Evolutionary conservation across 2,888 invertebrate species (phyloP), one percentile per base, ranked within the genome.

Genomic region (Acanthacorydalis orientalis): DNA sequence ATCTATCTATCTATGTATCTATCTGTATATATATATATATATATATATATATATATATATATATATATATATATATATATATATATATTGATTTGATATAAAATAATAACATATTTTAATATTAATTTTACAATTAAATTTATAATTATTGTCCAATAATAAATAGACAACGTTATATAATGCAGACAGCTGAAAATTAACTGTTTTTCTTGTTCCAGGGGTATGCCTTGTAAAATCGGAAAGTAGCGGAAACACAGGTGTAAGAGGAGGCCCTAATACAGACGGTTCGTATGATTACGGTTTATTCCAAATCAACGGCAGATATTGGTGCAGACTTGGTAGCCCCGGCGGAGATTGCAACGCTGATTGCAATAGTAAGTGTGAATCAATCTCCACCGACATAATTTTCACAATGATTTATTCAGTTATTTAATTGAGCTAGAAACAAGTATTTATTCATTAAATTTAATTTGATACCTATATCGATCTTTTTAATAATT

Each of bases 241-340:
- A 55, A 74, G 74, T 51, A 59, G 63, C 0, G 59, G 68, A n/a
- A 64, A 67, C 34, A 72, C 73, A 0, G 56, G 67, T 40, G 65
- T 63, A 2, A 58, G 67, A 34, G 71, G 73, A 1, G 62, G 57
- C 14, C 55, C 63, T 1, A 73, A 75, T 55, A 53, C 52, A 2
- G 69, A 75, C 54, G 73, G 74, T 1, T 69, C 70, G 46, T 57
- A 59, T n/a, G 72, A 72, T 61, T 69, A 68, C 55, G 73, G 73
- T 1, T 56, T 69, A 10, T 72, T 70, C 62, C 72, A 70, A 59
- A 69, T 72, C 51, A 71, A 68, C 54, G 66, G 68, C 56, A 60
- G 60, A 42, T 67, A 65, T 51, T 72, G 69, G 70, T 72, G 72
- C 58, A 63, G 58, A 54, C 60, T 57, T 31, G 61, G 61, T 1